These are phyloP conservation scores for Emydoidea blandingii DNA, from an alignment of 2,797 vertebrate species.

Conservation along the genomic window DNA sequence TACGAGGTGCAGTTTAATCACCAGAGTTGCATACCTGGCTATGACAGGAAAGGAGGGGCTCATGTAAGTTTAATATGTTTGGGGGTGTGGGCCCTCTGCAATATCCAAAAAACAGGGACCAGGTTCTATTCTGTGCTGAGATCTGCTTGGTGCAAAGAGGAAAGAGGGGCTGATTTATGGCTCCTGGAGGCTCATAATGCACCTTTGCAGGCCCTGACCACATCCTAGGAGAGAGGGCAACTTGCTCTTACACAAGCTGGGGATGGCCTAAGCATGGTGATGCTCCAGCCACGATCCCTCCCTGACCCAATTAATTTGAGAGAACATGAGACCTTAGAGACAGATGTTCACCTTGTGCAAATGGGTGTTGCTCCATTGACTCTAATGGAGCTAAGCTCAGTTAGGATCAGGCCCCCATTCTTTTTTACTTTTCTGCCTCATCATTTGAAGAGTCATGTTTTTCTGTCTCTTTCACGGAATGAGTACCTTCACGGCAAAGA, in stretches of 20 bases:
- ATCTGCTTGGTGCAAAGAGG: background rate
- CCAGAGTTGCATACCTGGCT: background rate
- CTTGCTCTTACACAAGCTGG: background rate
- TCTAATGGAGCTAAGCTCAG: background rate
- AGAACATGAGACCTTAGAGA: background rate
- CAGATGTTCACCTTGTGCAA: background rate
- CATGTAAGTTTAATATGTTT: background rate
- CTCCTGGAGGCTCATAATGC: background rate
- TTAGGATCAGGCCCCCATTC: background rate
- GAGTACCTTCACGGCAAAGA: background rate
- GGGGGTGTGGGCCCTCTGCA: background rate
- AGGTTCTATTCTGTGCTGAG: background rate
- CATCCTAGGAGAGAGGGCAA: background rate
- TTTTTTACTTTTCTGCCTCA: background rate
- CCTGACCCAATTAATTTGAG: background rate
- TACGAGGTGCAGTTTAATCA: rapidly evolving
- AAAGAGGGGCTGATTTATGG: background rate
- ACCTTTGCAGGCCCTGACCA: background rate
- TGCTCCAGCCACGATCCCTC: background rate
- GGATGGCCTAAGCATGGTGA: background rate
- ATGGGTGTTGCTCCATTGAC: background rate
- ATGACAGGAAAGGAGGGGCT: background rate
- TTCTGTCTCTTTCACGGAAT: background rate
- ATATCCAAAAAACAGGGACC: background rate
- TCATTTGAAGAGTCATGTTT: background rate